Conservation (phyloP, 1,140 invertebrate species). For the Odontomachus brunneus region DNA sequence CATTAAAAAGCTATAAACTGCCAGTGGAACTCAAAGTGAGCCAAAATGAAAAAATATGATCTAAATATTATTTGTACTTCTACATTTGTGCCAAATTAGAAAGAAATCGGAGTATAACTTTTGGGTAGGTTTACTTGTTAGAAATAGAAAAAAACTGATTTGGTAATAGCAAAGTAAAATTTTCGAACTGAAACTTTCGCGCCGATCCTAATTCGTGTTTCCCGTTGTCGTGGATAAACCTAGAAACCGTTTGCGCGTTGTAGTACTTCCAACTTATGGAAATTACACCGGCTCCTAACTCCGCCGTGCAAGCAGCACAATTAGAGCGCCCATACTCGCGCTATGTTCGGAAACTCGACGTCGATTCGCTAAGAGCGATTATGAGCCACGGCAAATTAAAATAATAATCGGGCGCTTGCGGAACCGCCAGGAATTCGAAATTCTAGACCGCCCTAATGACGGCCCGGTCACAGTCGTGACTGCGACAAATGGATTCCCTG, state of each 20-base stretch:
- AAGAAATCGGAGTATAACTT: too few species aligned
- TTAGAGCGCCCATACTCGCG: conserved; percentile 15
- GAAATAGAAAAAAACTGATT: too few species aligned
- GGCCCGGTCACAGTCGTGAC: conserved; percentile 47
- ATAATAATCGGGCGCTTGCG: conserved; percentile 45
- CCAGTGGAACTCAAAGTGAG: too few species aligned
- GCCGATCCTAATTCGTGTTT: too few species aligned
- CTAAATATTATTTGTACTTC: too few species aligned
- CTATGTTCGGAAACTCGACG: neutral
- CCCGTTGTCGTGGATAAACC: too few species aligned
- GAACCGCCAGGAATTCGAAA: conserved; percentile 40
- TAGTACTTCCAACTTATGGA: neutral
- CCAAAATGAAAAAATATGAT: too few species aligned
- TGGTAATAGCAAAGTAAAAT: too few species aligned
- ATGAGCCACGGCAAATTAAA: conserved; percentile 32
- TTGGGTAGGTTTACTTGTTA: too few species aligned
- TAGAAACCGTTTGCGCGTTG: neutral
- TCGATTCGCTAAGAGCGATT: conserved; percentile 21
- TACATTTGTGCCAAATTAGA: too few species aligned
- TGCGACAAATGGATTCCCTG: conserved; percentile 49
- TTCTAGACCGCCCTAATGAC: conserved; percentile 50
- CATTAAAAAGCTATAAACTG: too few species aligned
- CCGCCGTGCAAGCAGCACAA: conserved; percentile 16
- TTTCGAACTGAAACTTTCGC: too few species aligned
- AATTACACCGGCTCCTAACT: neutral